Base-by-base conservation (phyloP, 2,113 vertebrate species). In the Nesoenas mayeri region DNA sequence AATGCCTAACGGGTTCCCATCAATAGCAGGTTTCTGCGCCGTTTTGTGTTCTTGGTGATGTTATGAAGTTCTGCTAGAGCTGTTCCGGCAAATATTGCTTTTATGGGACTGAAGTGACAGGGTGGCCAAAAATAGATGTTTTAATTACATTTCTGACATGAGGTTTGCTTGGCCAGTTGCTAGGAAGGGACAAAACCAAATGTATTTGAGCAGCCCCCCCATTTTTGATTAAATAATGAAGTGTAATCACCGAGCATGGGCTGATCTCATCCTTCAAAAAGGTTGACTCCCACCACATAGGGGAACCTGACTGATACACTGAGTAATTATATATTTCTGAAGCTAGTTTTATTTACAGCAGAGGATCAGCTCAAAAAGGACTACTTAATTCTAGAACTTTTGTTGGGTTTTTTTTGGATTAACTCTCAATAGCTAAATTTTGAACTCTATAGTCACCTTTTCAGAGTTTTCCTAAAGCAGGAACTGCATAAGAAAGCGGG, bases 31-130 rank as follows among this genome's bases (percentile, higher is more conserved):
- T 34, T 19, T 25, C 50, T 15, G 51, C 29, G 54, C 13, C 67
- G 20, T 66, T 84, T 88, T 29, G 56, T 4, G 2, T 44, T 51
- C 67, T 44, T 29, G 1, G 1, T 0, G 4, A 40, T 0, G 3
- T 62, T 74, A 51, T 1, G 16, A 74, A 56, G 79, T 57, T 64
- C 54, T 71, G 29, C 42, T 82, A 56, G 31, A 88, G 32, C 19
- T 3, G 16, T 36, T 79, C 48, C 15, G 65, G 38, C 22, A 36
- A 71, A 54, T 38, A 25, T 62, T 40, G 21, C 7, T 85, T 78
- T 51, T 42, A 12, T 7, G 29, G 21, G 31, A 20, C 18, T 34
- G 64, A 73, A 36, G 25, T 36, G n/a, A 60, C 13, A 26, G 51
- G 16, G 18, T 29, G 67, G 10, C 40, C 25, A n/a, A 53, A 47